These are phyloP conservation scores for Chiloscyllium plagiosum DNA, from an alignment of 2,113 vertebrate genomes.

Conservation along the genomic window DNA sequence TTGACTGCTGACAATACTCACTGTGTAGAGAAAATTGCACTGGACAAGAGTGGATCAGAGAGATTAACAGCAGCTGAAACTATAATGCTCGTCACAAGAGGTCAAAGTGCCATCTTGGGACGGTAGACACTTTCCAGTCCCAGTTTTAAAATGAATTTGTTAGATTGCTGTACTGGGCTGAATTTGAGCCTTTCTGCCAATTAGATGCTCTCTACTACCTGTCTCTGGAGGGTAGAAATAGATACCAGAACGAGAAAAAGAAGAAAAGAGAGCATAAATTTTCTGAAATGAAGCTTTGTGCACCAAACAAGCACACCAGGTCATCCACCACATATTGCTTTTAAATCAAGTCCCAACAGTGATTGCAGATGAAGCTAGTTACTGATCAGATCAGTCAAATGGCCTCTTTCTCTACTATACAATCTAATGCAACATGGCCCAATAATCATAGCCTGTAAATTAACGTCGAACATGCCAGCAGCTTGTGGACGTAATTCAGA, in stretches of 20 bases:
- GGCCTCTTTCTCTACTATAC: neutral
- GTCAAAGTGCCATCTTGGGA: constrained; percentile 77
- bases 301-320: constrained; percentile 56
- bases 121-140: constrained; percentile 71
- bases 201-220: constrained; percentile 65
- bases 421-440: neutral
- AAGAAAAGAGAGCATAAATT: constrained; percentile 78
- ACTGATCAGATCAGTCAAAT: neutral
- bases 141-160: constrained; percentile 79
- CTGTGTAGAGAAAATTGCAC: neutral
- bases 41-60: neutral
- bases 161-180: constrained; percentile 78
- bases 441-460: neutral
- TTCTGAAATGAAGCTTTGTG: constrained; percentile 71
- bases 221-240: constrained; percentile 70
- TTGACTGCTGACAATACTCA: neutral
- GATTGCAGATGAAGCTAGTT: neutral
- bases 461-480: neutral
- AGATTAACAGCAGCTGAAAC: neutral
- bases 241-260: constrained; percentile 63
- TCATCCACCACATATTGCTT: constrained; percentile 52
- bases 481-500: neutral
- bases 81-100: constrained; percentile 62
- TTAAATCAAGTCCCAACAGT: constrained; percentile 46
- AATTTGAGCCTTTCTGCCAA: constrained; percentile 77